Base-by-base conservation (phyloP, 1,140 invertebrate species). In the Papilio machaon region DNA sequence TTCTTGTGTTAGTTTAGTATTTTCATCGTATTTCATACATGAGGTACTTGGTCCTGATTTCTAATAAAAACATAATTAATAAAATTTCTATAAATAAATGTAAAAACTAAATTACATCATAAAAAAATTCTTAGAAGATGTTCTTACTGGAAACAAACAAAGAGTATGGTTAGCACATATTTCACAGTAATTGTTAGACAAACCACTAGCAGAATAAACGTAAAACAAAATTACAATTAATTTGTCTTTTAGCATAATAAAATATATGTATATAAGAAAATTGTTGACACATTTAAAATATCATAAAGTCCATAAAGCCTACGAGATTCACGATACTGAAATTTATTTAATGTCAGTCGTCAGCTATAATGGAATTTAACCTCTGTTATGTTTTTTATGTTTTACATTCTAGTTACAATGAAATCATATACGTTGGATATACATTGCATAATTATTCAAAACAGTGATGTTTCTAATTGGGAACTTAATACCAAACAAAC, bases 321-420 rank as follows among this genome's bases (percentile, higher is more conserved):
- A 73, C 58, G 84, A 82, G 87, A 85, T 84, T 79, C 2, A 23
- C 10, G 8, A 67, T 47, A 46, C 54, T 77, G 35, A 58, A 70
- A 38, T 64, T 19, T 80, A 35, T 81, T 74, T 64, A 70, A 58
- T 46, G 74, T 81, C 30, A 81, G 23, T 49, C 79, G 82, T 80
- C 70, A 78, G 81, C 60, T 87, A 89, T 88, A 86, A 89, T 89
- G 87, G 80, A 82, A 73, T 83, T 84, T 79, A 49, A 47, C 46
- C 64, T 90, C 89, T 86, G 91, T 92, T 91, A 92, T 93, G 90
- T 89, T 91, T 89, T 87, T 89, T 87, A 79, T 87, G 80, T 87
- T 89, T 86, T 82, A 84, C 52, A 88, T 88, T 85, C 82, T 86
- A 83, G 47, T 90, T 70, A 81, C 85, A 76, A 84, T 83, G 58